Evolutionary conservation across 53 echinoderm and acorn worm species (phyloP).

Genomic region (Luidia sarsii): DNA sequence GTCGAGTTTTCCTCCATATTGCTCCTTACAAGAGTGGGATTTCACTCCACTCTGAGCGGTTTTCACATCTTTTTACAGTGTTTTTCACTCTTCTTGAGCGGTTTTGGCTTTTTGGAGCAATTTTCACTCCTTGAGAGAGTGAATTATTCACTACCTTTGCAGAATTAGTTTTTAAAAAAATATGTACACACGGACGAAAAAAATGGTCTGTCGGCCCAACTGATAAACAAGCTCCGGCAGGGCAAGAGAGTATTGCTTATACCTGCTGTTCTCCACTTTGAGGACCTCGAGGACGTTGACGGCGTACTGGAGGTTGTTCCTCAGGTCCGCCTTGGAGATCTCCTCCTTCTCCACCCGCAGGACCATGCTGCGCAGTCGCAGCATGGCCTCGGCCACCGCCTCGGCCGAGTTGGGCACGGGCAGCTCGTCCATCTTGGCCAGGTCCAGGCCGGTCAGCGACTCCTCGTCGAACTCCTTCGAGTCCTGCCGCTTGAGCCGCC

Average conservation of each 20-base stretch:
- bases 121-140: too few relatives aligned
- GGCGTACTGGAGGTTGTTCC: constrained; percentile 90
- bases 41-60: too few relatives aligned
- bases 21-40: too few relatives aligned
- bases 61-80: too few relatives aligned
- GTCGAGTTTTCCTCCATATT: too few relatives aligned
- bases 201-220: too few relatives aligned
- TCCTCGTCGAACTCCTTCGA: constrained; percentile 82
- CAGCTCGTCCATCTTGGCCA: constrained; percentile 72
- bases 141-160: neutral
- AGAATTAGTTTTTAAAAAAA: neutral
- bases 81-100: too few relatives aligned
- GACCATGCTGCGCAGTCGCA: constrained; percentile 85
- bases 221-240: too few relatives aligned
- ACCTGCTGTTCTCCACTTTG: constrained; percentile 63
- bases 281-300: constrained; percentile 86
- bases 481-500: constrained; percentile 74
- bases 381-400: constrained; percentile 81
- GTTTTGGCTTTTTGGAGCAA: too few relatives aligned
- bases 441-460: constrained; percentile 75
- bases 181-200: neutral
- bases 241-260: too few relatives aligned
- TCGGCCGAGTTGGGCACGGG: constrained; percentile 79
- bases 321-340: constrained; percentile 70
- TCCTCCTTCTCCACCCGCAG: constrained; percentile 86